Conservation (phyloP, 2,113 vertebrate species). For the Xenopus borealis region DNA sequence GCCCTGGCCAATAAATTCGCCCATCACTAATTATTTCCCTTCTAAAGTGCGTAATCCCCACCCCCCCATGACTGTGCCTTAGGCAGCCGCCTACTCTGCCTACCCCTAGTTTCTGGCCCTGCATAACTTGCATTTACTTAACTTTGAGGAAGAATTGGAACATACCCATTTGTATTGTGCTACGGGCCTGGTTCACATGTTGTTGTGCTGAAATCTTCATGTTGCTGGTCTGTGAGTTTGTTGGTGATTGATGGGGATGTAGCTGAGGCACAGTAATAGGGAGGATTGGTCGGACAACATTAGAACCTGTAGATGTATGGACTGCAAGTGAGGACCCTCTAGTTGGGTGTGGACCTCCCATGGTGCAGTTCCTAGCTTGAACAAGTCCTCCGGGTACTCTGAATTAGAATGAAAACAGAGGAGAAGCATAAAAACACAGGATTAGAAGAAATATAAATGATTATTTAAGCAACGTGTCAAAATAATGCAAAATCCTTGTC, state of each 20-base stretch:
- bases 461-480: too few relatives aligned
- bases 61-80: too few relatives aligned
- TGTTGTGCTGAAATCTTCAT: slow-evolving; percentile 76
- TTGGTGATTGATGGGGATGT: slow-evolving; percentile 65
- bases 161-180: slow-evolving; percentile 79
- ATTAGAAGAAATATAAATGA: not conserved
- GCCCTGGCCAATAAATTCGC: too few relatives aligned
- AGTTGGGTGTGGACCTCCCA: slow-evolving; percentile 58
- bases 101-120: too few relatives aligned
- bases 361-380: slow-evolving; percentile 63
- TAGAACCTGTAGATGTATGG: slow-evolving; percentile 64
- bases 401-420: slow-evolving; percentile 19
- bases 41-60: too few relatives aligned
- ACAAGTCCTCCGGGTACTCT: slow-evolving; percentile 83
- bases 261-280: slow-evolving; percentile 65
- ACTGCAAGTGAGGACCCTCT: slow-evolving; percentile 67
- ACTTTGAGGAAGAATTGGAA: not conserved
- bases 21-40: too few relatives aligned
- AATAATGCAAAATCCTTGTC: too few relatives aligned
- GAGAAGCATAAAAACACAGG: not conserved
- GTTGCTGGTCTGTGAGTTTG: slow-evolving; percentile 77
- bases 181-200: slow-evolving; percentile 68
- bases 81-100: too few relatives aligned
- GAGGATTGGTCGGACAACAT: slow-evolving; percentile 66
- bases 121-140: too few relatives aligned